Percentiles rank a stretch among this genome's conserved stretches.
Evolutionary conservation across 2,113 vertebrate species (phyloP).

Genomic region (Callaeas wilsoni): DNA sequence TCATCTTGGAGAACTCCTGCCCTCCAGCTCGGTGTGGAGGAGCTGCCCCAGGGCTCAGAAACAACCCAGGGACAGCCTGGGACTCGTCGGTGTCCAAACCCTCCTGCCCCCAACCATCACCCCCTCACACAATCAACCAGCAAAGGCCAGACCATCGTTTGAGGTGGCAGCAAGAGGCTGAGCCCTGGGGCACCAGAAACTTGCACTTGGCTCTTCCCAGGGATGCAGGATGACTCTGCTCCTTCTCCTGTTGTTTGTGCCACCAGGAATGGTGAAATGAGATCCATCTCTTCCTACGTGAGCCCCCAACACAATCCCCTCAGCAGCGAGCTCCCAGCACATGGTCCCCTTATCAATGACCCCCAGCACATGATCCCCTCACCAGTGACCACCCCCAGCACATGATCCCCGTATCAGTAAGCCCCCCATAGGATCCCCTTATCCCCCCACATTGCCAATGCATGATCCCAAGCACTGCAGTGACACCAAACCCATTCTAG

Average conservation of each 20-base stretch:
- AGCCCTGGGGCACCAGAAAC: neutral
- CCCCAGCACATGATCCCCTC: no score
- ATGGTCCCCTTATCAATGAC: neutral
- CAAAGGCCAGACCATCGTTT: rapidly evolving
- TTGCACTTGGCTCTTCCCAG: neutral
- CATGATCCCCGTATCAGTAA: no score
- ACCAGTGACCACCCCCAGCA: neutral
- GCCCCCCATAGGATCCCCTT: neutral
- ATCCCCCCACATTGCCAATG: rapidly evolving
- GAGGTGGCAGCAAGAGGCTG: neutral
- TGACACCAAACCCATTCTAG: neutral
- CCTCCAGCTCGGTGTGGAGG: neutral
- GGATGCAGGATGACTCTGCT: neutral
- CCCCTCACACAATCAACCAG: neutral
- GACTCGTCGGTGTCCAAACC: neutral
- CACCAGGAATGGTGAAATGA: neutral
- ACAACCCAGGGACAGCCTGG: neutral
- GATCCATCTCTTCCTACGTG: neutral
- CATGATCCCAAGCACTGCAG: rapidly evolving
- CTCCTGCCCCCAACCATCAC: neutral
- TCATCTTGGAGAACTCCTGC: neutral
- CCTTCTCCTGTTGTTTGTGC: neutral
- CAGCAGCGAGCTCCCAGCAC: neutral
- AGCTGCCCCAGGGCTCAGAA: neutral
- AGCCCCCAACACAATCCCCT: neutral